Base-by-base conservation (phyloP, 1,140 invertebrate genomes). In the Trypoxylus dichotomus region DNA sequence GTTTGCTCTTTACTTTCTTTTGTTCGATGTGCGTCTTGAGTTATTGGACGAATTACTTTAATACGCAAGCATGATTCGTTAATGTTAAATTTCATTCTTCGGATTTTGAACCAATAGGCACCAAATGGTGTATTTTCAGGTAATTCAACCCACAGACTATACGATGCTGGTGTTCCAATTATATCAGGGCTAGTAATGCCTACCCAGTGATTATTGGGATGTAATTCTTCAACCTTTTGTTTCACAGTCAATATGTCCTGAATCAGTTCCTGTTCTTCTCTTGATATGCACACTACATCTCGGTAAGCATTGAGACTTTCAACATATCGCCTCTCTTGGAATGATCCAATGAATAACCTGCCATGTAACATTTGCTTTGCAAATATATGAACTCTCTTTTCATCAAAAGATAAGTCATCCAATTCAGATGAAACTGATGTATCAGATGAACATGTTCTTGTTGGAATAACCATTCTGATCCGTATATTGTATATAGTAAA, bases 31-130 rank as follows among this genome's bases (percentile, higher is more conserved):
- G 60, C 2, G 24, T 68, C 60, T 0, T 68, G 25, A 58, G 27
- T 77, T 29, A 79, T 54, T 11, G 73, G 29, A 42, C 76, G 32
- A 3, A 79, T 25, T 13, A 77, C 13, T 72, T 72, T 79, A 32
- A 79, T 21, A n/a, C 63, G 54, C 37, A 79, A 47, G 6, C 74
- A 43, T 7, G 58, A 25, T 74, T 79, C 79, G 6, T 75, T 77
- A 6, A 29, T 19, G 3, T 21, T 63, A 72, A 79, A 79, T 32
- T 68, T 74, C 19, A 79, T 11, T 11, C 32, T 63, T 25, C 47
- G 63, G n/a, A 79, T 77, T 72, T 68, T 79, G 29, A 74, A 79
- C 79, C 76, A 79, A 43, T 79, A 79, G 21, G 29, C 42, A 25
- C 76, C 76, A 25, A 79, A 76, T 37, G 72, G 41, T 43, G 60